Conservation (phyloP, 2,888 invertebrate species). For the Parapristionchus giblindavisi region DNA sequence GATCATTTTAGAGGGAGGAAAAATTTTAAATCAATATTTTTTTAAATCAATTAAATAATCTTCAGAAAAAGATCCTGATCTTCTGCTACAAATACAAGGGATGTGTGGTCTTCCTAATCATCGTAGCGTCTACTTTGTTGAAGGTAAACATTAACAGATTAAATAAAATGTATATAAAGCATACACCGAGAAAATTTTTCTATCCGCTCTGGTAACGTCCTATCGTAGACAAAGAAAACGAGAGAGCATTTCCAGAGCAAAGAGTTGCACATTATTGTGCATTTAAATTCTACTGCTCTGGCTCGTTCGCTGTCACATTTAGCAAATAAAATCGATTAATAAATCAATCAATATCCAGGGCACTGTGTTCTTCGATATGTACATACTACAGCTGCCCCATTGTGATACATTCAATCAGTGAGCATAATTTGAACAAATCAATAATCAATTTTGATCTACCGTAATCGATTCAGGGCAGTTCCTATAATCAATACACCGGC, state of each 20-base stretch:
- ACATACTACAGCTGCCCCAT: slow-evolving; percentile 40
- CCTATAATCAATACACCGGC: slow-evolving; percentile 29
- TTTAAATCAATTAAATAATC: background rate
- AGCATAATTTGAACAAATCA: background rate
- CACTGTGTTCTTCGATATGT: slow-evolving; percentile 56
- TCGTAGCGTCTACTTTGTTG: slow-evolving; percentile 52
- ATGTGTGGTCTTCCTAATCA: slow-evolving; percentile 47
- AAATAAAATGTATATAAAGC: no score
- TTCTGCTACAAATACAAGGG: slow-evolving; percentile 55
- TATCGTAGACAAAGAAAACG: no score
- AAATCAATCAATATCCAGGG: no score
- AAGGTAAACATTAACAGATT: slow-evolving; percentile 45
- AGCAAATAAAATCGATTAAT: no score
- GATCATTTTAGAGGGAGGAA: no score
- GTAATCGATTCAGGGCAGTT: slow-evolving; percentile 41
- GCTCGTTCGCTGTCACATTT: no score
- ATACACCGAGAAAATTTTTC: no score
- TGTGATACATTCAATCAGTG: slow-evolving; percentile 36
- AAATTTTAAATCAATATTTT: no score
- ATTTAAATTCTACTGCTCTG: no score
- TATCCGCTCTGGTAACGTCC: no score
- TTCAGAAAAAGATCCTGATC: slow-evolving; percentile 55
- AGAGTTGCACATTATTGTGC: no score
- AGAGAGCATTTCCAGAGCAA: no score
- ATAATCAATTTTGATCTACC: background rate